Percentiles rank a stretch among this genome's conserved stretches.
phyloP scores from a whole-genome alignment of 2,797 vertebrate genomes.

The Acanthiza pusilla region DNA sequence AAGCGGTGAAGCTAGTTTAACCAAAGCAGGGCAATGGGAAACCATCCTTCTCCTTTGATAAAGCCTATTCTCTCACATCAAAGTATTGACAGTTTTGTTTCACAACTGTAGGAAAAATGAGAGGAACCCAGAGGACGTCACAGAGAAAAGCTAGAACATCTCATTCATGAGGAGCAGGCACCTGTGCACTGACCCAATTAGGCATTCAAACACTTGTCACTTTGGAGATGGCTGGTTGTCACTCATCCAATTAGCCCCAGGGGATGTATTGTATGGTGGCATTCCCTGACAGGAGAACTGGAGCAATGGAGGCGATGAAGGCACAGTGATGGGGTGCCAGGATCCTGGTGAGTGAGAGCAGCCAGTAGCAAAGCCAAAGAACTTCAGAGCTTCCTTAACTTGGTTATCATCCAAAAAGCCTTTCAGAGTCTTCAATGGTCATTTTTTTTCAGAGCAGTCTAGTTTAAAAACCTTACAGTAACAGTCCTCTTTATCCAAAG shows the following conservation, averaged over 20 bases:
- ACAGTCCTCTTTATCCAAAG: slow-evolving; percentile 2
- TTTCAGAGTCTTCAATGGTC: slow-evolving; percentile 52
- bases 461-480: slow-evolving; percentile 37
- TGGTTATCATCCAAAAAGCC: slow-evolving; percentile 29
- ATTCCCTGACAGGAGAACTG: slow-evolving; percentile 27
- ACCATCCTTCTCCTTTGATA: neutral
- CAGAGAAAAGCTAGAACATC: slow-evolving; percentile 20
- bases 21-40: neutral
- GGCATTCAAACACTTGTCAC: slow-evolving; percentile 52
- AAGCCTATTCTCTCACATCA: neutral
- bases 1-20: neutral
- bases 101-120: neutral
- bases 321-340: slow-evolving; percentile 30
- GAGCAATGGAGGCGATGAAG: slow-evolving; percentile 5
- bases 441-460: neutral
- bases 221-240: slow-evolving; percentile 37
- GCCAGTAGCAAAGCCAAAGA: slow-evolving; percentile 32
- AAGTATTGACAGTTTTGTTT: neutral
- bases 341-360: slow-evolving; percentile 28
- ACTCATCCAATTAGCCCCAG: slow-evolving; percentile 32
- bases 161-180: slow-evolving; percentile 12
- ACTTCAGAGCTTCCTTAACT: slow-evolving; percentile 47
- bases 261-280: slow-evolving; percentile 13
- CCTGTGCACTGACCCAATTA: slow-evolving; percentile 58
- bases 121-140: neutral